Evolutionary conservation across 1,140 invertebrate species (phyloP), one percentile per base, ranked within the genome.

Genomic region (Apis florea): DNA sequence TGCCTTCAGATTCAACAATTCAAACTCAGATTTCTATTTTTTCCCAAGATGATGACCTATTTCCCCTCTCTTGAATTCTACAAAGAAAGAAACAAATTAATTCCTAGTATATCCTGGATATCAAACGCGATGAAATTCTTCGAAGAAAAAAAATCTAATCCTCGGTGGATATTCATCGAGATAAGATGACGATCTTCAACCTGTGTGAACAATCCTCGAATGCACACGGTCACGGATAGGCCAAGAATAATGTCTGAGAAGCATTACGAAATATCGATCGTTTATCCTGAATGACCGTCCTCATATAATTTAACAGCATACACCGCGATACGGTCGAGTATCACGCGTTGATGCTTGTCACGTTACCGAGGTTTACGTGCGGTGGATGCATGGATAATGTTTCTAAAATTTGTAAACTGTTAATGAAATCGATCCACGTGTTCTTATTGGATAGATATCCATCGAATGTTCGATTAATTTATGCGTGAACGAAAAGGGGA

Each of bases 211-310:
- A 13, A 47, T 26, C 9, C 15, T 17, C 21, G 17, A 21, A 17
- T 15, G 26, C n/a, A 53, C 21, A 54, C 11, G 11, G 1, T 21
- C 47, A 11, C 17, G 12, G 26, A 19, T 47, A 40, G 24, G 24
- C 31, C 71, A 67, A 67, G 71, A 74, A 74, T 74, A 63, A 80
- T 80, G 61, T 51, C 64, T 75, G 53, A 64, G 19, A 19, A 73
- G 63, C 79, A 81, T 81, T 75, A 67, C 71, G 63, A 74, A 67
- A 67, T 75, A 81, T 81, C 61, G 79, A 81, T 81, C 79, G 63
- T 75, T 79, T 40, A 72, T 72, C 59, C 49, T 54, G 15, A 19
- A 17, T 51, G 17, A 12, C 19, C 40, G 11, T 54, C 24, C 5
- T 19, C 19, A 31, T 58, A 53, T 75, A 75, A 67, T 72, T 74